These are phyloP conservation scores for Spatulosminthurus flaviceps DNA, from an alignment of 2,888 invertebrate species.

Conservation along the genomic window DNA sequence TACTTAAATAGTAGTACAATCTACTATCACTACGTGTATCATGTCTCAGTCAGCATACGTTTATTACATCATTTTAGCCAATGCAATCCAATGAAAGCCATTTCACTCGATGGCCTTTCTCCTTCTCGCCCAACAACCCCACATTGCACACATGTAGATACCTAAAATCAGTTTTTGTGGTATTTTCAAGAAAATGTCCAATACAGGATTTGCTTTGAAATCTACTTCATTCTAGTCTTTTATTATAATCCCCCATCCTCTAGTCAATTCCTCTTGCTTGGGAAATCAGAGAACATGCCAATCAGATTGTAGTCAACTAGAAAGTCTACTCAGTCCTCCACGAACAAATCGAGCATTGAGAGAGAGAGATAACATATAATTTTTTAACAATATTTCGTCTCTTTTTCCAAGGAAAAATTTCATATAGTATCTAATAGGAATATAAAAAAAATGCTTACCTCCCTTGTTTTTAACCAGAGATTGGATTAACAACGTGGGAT, in stretches of 20 bases:
- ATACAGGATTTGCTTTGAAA: not conserved
- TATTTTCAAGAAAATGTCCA: not conserved
- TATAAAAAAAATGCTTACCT: no score
- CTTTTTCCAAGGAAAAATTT: not conserved
- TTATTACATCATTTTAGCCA: no score
- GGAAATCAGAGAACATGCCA: not conserved
- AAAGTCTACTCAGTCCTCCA: not conserved
- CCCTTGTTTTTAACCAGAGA: no score
- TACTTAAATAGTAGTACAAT: no score
- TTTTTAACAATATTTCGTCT: not conserved
- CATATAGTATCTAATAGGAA: no score
- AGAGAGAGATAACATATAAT: not conserved
- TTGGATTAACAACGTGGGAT: no score
- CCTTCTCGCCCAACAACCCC: no score
- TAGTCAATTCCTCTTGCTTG: not conserved
- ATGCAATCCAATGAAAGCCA: no score
- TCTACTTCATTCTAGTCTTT: not conserved
- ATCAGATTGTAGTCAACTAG: not conserved
- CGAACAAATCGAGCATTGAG: not conserved
- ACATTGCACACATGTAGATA: no score
- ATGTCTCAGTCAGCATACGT: no score
- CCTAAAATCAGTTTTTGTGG: no score
- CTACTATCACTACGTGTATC: no score
- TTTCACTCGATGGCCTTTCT: not conserved
- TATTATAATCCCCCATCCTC: not conserved